Evolutionary conservation across 2,113 vertebrate species (phyloP), one percentile per base, ranked within the genome.

Genomic region (zebrafish (Danio rerio)): DNA sequence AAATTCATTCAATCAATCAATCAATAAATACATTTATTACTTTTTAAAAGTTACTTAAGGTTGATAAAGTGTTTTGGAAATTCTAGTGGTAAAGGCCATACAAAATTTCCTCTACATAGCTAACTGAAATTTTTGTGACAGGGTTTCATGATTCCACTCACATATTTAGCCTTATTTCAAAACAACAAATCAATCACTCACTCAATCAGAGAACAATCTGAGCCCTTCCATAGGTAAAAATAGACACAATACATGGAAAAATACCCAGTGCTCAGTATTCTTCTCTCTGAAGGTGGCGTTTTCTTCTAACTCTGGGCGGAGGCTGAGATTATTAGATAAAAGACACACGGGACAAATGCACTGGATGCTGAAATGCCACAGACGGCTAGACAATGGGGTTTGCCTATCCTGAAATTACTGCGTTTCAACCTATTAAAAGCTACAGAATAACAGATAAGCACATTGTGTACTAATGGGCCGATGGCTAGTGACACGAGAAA

Each of bases 341-440:
- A 70, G 56, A 70, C 52, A 43, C 56, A 9, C 0, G 45, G 71
- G 72, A 81, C 70, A 73, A 84, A 84, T 75, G 63, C 16, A 9
- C 16, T 84, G 53, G 71, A 81, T 77, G 78, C 50, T 81, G 63
- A 84, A 84, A 84, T 84, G 78, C 83, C 83, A 76, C 72, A 72
- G 61, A 74, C 31, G n/a, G 50, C 20, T 6, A 62, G 16, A 83
- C 74, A 83, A 83, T 83, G 81, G 58, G 53, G 11, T 15, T 49
- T 74, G 52, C 18, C 52, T 75, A 18, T 59, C 42, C 65, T 66
- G 49, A 66, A 40, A n/a, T 66, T 40, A 75, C 12, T 11, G 50
- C 2, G 70, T 82, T 42, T 68, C 9, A 21, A 18, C 10, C 81
- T 16, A 50, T 77, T 12, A 70, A 63, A 79, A 42, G 45, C 79